These are phyloP conservation scores for Coleophora deauratella DNA, from an alignment of 2,888 invertebrate genomes.

Conservation along the genomic window DNA sequence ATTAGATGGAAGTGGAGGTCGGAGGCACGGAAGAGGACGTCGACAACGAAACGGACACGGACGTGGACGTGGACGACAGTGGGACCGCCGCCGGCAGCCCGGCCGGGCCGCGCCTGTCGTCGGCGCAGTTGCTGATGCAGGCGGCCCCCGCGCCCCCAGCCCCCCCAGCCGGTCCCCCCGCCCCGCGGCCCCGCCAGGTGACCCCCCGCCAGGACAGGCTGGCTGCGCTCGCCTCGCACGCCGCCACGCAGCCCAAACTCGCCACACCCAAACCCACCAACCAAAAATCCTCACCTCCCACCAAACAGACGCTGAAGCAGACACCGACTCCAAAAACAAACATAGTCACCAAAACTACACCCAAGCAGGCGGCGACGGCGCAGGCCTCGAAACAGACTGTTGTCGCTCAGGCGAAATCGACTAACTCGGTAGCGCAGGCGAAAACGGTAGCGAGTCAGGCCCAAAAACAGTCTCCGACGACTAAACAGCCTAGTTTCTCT, in stretches of 20 bases:
- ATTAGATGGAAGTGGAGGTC: slow-evolving; percentile 44
- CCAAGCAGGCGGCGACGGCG: no score
- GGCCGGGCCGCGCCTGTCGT: slow-evolving; percentile 36
- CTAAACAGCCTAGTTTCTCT: neutral
- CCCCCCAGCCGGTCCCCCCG: slow-evolving; percentile 1
- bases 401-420: slow-evolving; percentile 3
- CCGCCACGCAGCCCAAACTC: slow-evolving; percentile 26
- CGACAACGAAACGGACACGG: slow-evolving; percentile 56
- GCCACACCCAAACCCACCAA: neutral
- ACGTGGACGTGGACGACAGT: slow-evolving; percentile 61
- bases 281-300: neutral
- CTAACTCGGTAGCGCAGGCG: neutral
- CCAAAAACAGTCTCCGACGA: neutral
- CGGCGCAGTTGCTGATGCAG: slow-evolving; percentile 57
- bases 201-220: slow-evolving; percentile 26
- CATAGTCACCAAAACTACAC: slow-evolving; percentile 16
- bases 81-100: slow-evolving; percentile 22
- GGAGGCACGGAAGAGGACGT: slow-evolving; percentile 39
- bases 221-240: slow-evolving; percentile 27
- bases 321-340: neutral
- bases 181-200: slow-evolving; percentile 14
- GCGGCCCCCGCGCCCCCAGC: slow-evolving; percentile 37
- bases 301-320: neutral
- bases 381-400: slow-evolving; percentile 16
- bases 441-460: neutral